phyloP scores from a whole-genome alignment of 1,140 invertebrate species.

The Formica selysi region DNA sequence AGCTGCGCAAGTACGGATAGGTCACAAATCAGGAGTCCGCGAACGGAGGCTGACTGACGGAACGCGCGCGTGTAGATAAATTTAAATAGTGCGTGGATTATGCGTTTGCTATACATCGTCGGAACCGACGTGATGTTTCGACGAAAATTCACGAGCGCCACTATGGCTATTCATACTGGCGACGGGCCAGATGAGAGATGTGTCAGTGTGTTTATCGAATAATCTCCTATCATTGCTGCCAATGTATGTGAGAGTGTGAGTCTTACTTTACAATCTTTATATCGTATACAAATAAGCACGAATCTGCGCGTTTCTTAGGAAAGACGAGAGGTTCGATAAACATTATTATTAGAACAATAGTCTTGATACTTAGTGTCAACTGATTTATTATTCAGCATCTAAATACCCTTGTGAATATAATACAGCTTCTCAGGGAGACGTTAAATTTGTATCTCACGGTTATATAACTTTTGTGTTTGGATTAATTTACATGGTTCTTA shows the following conservation, averaged over 20 bases:
- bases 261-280: slow-evolving; percentile 17
- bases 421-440: not conserved
- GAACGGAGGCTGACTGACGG: slow-evolving; percentile 80
- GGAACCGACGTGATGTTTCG: slow-evolving; percentile 33
- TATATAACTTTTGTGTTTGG: not conserved
- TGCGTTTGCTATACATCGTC: slow-evolving; percentile 17
- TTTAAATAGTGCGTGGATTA: slow-evolving; percentile 84
- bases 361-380: not conserved
- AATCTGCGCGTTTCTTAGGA: not conserved
- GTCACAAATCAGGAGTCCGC: slow-evolving; percentile 83
- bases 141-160: slow-evolving; percentile 62
- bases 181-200: slow-evolving; percentile 26
- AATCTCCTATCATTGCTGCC: slow-evolving; percentile 44
- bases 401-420: not conserved
- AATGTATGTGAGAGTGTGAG: not conserved
- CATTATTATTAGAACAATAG: slow-evolving; percentile 12
- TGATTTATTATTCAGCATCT: not conserved
- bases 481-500: not conserved
- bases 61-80: slow-evolving; percentile 82
- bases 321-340: not conserved
- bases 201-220: slow-evolving; percentile 7
- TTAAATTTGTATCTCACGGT: not conserved
- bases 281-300: not conserved
- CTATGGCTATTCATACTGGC: slow-evolving; percentile 67
- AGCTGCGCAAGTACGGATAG: slow-evolving; percentile 80